Base-by-base conservation (phyloP, 2,888 invertebrate species). In the Idaea biselata region DNA sequence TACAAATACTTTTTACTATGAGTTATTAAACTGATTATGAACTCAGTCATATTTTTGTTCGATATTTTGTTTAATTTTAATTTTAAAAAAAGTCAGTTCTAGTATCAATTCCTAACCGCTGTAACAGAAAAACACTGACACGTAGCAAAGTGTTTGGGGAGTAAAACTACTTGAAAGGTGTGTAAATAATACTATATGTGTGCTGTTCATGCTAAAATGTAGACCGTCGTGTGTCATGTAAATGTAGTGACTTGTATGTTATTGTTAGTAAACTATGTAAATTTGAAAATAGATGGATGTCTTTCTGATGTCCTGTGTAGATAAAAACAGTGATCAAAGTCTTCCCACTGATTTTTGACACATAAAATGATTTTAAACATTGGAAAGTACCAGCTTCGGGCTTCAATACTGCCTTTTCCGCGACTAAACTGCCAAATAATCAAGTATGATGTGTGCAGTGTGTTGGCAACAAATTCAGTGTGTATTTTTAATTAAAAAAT, bases 201-300 rank as follows among this genome's bases (percentile, higher is more conserved):
- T 80, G 78, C 79, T 63, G 68, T 68, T 73, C 86, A 87, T 87
- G 87, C 86, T 74, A 14, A 44, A 61, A 75, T 79, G 87, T 89
- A 90, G 90, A 91, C 90, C 91, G 83, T 77, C 91, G 83, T 77
- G 88, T 87, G 83, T 86, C 70, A 81, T 83, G 85, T 86, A 73
- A 77, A 82, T 84, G 80, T 79, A 70, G 31, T 59, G 14, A 60
- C 58, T 62, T 63, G 68, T 70, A 33, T 69, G 63, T 71, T 64
- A 62, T 62, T 62, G 55, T 58, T 44, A 14, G 8, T 11, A 33
- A 33, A 33, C 53, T 56, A 32, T 57, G 62, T 61, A n/a, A 65
- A 62, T 64, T 33, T 53, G 18, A 56, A 55, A 63, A 63, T 67
- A 60, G 57, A 65, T 70, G 72, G 74, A 76, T 75, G 73, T 76